Percentiles rank a stretch among this genome's conserved stretches.
Conservation (phyloP, 2,797 vertebrate genomes). For the Lepilemur ruficaudatus region DNA sequence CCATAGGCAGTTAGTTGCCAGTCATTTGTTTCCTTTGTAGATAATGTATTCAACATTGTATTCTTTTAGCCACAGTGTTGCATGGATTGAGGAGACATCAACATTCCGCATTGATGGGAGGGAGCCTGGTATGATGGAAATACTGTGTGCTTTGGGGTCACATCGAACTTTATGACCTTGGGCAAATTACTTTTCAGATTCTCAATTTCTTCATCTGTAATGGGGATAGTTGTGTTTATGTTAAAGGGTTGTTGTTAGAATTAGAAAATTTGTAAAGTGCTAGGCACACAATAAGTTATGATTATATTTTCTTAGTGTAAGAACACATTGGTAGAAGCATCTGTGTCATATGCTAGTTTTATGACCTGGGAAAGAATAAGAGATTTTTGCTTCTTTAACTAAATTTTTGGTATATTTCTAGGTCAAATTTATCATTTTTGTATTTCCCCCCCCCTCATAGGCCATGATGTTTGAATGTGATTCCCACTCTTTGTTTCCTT, state of each 20-base stretch:
- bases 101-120: conserved; percentile 20
- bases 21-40: conserved; percentile 57
- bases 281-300: conserved; percentile 24
- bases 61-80: conserved; percentile 22
- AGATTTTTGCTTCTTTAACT: background rate
- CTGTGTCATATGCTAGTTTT: conserved; percentile 18
- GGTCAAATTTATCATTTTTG: background rate
- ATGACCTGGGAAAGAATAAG: conserved; percentile 11
- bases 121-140: conserved; percentile 35
- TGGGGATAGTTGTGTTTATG: background rate
- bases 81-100: conserved; percentile 38
- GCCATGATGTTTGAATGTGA: conserved; percentile 30
- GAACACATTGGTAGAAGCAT: background rate
- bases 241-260: background rate
- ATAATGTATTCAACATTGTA: conserved; percentile 30
- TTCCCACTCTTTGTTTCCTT: conserved; percentile 17
- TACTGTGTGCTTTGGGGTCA: conserved; percentile 38
- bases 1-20: conserved; percentile 29
- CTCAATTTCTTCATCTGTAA: background rate
- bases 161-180: conserved; percentile 37
- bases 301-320: conserved; percentile 30
- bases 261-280: conserved; percentile 8
- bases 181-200: conserved; percentile 40
- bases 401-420: conserved; percentile 11
- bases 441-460: background rate